Base-by-base conservation (phyloP, 2,113 vertebrate species). In the Cephalopterus ornatus region DNA sequence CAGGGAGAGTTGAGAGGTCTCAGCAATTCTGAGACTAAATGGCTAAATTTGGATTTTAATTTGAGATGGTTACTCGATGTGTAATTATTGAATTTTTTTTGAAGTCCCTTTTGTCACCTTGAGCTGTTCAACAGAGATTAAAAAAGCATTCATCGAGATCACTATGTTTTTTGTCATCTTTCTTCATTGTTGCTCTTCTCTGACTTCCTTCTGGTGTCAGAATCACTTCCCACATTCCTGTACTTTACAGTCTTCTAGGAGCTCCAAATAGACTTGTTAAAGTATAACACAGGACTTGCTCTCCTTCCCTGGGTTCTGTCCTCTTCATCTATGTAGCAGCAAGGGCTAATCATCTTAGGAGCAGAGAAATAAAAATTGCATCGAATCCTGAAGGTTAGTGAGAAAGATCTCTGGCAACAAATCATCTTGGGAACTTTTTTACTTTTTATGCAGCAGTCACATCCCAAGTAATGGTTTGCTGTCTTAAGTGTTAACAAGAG, bases 221-320 rank as follows among this genome's bases (percentile, higher is more conserved):
- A 91, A 91, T 89, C 93, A 92, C 91, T 95, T 96, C 83, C 65
- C 93, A 75, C 81, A 72, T 94, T 66, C 35, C 26, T 76, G 65
- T 88, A 46, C 33, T 90, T 96, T 86, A 59, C 66, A 92, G 75
- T 66, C 56, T 95, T 85, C 55, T 71, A 92, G 88, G 66, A 90
- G 79, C 94, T 78, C 30, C 86, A 82, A 76, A 89, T 79, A 92
- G 71, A 95, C 84, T 95, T 91, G 83, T 76, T 83, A 97, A 95
- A 91, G 28, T 88, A 77, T 28, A 72, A 80, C 67, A 79, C 37
- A 91, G 20, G 73, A 17, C 42, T 94, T 49, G 59, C 68, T 84
- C 85, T 89, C 76, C 80, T 82, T 63, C 27, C 47, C 59, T 92
- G 49, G 27, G 11, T 86, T 93, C 62, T 95, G 82, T 84, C 72